A percentile compares a stretch with the other conserved stretches of the same genome.
These are phyloP conservation scores for Coturnix japonica DNA, from an alignment of 2,113 vertebrate species.

Conservation along the genomic window DNA sequence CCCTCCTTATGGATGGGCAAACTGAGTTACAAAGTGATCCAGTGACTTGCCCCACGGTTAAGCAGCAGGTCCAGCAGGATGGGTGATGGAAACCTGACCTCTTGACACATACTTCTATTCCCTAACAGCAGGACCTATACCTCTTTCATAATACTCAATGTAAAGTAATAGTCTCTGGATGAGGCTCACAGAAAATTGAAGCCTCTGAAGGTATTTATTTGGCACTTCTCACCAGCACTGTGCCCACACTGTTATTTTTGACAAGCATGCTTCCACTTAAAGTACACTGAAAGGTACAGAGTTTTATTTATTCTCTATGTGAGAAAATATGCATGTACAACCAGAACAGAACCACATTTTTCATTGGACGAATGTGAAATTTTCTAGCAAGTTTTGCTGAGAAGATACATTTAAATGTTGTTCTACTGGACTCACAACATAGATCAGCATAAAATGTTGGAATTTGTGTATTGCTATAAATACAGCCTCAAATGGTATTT, in stretches of 20 bases:
- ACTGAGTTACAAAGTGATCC: background rate
- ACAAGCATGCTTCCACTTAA: background rate
- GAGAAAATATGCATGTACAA: background rate
- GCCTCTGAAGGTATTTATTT: background rate
- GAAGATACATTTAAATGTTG: background rate
- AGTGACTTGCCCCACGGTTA: background rate
- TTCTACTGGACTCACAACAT: background rate
- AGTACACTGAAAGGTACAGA: background rate
- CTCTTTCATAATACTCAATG: rapidly evolving
- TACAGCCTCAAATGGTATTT: background rate
- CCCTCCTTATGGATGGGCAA: background rate
- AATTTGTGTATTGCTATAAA: background rate
- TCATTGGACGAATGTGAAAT: background rate
- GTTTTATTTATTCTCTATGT: background rate
- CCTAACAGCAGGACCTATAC: background rate
- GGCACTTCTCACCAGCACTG: background rate
- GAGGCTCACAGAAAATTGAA: background rate
- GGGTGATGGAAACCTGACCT: background rate
- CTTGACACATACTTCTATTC: background rate
- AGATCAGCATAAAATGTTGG: background rate
- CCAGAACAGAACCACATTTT: background rate
- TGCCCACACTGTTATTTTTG: background rate
- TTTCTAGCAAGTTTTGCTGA: background rate
- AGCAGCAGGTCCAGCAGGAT: background rate
- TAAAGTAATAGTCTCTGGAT: background rate